Evolutionary conservation across 2,888 invertebrate genomes (phyloP).

Genomic region (Anaspis maculata): DNA sequence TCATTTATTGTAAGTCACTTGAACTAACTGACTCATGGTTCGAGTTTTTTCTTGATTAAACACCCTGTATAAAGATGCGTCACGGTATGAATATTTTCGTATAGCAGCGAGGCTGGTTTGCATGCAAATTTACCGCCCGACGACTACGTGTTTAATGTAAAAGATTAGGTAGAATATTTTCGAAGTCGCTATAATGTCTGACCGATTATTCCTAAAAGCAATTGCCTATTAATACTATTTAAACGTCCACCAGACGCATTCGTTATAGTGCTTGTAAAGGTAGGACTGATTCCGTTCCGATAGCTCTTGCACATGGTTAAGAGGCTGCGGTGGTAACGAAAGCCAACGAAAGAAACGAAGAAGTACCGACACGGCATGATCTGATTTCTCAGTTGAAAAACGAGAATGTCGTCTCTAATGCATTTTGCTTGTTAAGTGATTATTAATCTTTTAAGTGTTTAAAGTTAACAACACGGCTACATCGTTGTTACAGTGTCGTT

Average conservation of each 20-base stretch:
- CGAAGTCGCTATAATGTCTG: conserved; percentile 33
- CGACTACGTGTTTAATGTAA: conserved; percentile 34
- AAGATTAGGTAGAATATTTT: conserved; percentile 39
- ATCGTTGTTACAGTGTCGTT: conserved; percentile 37
- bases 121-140: conserved; percentile 17
- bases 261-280: conserved; percentile 13
- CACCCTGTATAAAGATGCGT: too few species aligned
- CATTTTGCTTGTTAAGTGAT: conserved; percentile 40
- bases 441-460: conserved; percentile 40
- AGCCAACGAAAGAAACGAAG: neutral
- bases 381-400: conserved; percentile 21
- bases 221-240: conserved; percentile 42
- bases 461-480: conserved; percentile 40
- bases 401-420: conserved; percentile 36
- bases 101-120: too few species aligned
- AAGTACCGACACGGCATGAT: conserved; percentile 1
- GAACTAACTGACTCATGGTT: too few species aligned
- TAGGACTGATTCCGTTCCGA: conserved; percentile 2
- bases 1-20: too few species aligned
- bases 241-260: conserved; percentile 32
- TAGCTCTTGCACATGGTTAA: too few species aligned
- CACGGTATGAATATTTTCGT: too few species aligned
- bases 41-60: too few species aligned
- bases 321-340: too few species aligned
- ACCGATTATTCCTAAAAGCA: conserved; percentile 40